phyloP scores from a whole-genome alignment of 2,888 invertebrate genomes.

The Drepana falcataria region DNA sequence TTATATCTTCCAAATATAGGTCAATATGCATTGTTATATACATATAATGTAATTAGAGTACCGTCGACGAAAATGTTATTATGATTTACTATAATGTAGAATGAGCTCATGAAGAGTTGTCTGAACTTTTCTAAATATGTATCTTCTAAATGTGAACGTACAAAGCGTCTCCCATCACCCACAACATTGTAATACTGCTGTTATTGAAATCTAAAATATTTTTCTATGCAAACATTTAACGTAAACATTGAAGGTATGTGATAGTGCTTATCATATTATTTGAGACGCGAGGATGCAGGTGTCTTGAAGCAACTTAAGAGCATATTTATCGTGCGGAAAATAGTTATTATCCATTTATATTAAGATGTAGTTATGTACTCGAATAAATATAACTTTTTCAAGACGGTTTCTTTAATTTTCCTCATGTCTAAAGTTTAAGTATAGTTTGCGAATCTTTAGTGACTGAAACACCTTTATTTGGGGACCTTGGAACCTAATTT shows the following conservation, averaged over 20 bases:
- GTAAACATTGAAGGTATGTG: conserved; percentile 60
- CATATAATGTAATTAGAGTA: too few relatives aligned
- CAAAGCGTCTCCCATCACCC: conserved; percentile 38
- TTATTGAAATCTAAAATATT: conserved; percentile 54
- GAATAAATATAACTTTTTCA: conserved; percentile 79
- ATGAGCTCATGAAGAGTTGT: neutral
- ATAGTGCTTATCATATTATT: conserved; percentile 58
- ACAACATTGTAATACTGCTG: conserved; percentile 46
- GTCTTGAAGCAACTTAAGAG: conserved; percentile 66
- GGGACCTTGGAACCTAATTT: too few relatives aligned
- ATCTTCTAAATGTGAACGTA: conserved; percentile 17
- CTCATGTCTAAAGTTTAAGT: neutral
- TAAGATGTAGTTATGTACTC: conserved; percentile 80
- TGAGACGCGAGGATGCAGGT: conserved; percentile 52
- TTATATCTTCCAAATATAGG: too few relatives aligned
- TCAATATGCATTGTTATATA: too few relatives aligned
- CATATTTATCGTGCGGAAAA: conserved; percentile 76
- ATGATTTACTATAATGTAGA: too few relatives aligned
- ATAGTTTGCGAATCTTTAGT: neutral
- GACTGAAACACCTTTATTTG: too few relatives aligned
- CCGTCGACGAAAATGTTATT: too few relatives aligned
- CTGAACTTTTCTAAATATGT: conserved; percentile 13
- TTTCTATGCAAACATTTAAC: conserved; percentile 58
- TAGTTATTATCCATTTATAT: conserved; percentile 76
- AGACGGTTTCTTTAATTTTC: conserved; percentile 34